These are phyloP conservation scores for Phrixothrix hirtus DNA, from an alignment of 2,888 invertebrate species.

Conservation along the genomic window DNA sequence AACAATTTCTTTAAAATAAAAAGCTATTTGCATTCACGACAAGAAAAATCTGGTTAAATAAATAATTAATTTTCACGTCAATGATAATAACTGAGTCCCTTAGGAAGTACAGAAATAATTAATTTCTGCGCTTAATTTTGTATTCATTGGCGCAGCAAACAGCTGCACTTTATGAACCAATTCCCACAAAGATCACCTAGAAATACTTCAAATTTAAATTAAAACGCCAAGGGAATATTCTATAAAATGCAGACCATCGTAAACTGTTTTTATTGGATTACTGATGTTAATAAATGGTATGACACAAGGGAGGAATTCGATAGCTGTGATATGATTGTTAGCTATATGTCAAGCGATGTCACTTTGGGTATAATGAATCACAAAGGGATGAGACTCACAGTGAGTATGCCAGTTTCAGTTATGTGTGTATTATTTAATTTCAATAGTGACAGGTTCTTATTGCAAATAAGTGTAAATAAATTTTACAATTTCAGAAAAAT, in stretches of 20 bases:
- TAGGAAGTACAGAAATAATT: constrained; percentile 15
- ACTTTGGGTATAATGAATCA: constrained; percentile 40
- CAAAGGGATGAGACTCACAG: constrained; percentile 42
- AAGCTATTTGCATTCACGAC: no score
- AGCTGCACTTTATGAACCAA: constrained; percentile 21
- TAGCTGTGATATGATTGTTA: constrained; percentile 46
- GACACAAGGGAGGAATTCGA: constrained; percentile 43
- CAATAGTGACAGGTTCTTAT: constrained; percentile 24
- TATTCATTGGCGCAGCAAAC: constrained; percentile 22
- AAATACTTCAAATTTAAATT: constrained; percentile 17
- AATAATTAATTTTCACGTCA: constrained; percentile 12
- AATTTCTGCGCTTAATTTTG: constrained; percentile 21
- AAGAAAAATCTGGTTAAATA: no score
- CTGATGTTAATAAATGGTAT: constrained; percentile 36
- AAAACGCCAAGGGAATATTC: background rate
- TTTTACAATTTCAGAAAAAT: no score
- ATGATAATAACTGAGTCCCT: constrained; percentile 12
- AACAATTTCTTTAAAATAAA: no score
- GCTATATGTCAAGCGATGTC: constrained; percentile 43
- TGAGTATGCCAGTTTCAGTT: constrained; percentile 44
- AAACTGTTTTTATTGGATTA: background rate
- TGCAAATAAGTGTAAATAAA: background rate
- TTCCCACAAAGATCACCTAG: constrained; percentile 25
- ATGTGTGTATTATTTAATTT: constrained; percentile 36
- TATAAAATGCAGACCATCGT: background rate